A percentile compares a stretch with the other conserved stretches of the same genome.
Conservation (phyloP, 2,888 invertebrate species). For the Ryuthela nishihirai region DNA sequence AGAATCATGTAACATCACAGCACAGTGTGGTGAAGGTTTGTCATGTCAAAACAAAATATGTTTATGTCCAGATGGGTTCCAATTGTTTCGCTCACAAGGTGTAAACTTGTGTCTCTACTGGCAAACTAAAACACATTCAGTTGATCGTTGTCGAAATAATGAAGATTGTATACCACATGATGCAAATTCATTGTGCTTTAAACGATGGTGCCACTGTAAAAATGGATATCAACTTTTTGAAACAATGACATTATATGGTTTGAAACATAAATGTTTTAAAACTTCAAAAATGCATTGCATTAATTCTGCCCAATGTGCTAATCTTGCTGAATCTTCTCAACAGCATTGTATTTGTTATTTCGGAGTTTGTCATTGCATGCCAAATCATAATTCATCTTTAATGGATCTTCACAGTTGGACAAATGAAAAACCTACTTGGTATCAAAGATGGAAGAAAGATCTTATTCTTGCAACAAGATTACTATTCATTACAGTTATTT, state of each 20-base stretch:
- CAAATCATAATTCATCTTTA: slow-evolving; percentile 16
- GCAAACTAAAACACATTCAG: slow-evolving; percentile 22
- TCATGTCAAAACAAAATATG: slow-evolving; percentile 18
- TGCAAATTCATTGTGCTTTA: slow-evolving; percentile 22
- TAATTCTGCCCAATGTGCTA: slow-evolving; percentile 16
- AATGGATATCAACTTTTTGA: slow-evolving; percentile 25
- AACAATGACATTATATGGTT: slow-evolving; percentile 21
- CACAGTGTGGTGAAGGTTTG: slow-evolving; percentile 21
- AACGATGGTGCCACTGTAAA: slow-evolving; percentile 28
- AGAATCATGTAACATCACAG: slow-evolving; percentile 10
- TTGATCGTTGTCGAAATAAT: slow-evolving; percentile 20
- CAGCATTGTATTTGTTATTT: slow-evolving; percentile 24
- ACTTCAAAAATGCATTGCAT: slow-evolving; percentile 10
- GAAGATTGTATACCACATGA: slow-evolving; percentile 21
- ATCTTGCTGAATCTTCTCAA: slow-evolving; percentile 10
- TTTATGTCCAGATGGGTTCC: slow-evolving; percentile 26
- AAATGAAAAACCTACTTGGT: slow-evolving; percentile 16
- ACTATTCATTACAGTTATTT: slow-evolving; percentile 29
- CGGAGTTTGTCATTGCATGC: slow-evolving; percentile 27
- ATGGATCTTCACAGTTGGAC: slow-evolving; percentile 21
- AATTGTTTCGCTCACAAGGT: slow-evolving; percentile 15
- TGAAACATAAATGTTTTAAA: slow-evolving; percentile 30
- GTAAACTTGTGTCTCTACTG: slow-evolving; percentile 20
- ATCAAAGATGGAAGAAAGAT: slow-evolving; percentile 32
- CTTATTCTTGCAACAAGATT: slow-evolving; percentile 24